Base-by-base conservation (phyloP, 2,113 vertebrate species). In the Ciconia maguari region DNA sequence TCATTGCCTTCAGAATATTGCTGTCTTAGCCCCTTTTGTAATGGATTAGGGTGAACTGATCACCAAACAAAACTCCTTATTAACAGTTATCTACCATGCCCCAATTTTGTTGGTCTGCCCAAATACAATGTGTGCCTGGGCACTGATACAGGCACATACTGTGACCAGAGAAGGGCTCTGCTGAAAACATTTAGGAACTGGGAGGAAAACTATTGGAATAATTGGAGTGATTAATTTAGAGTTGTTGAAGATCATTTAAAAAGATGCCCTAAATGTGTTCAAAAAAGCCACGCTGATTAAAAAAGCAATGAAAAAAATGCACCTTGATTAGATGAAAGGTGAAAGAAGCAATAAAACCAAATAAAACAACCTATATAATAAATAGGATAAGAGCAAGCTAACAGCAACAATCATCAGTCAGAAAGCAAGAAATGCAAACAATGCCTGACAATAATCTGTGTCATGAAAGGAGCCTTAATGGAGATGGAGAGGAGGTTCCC, bases 301-400 rank as follows among this genome's bases (percentile, higher is more conserved):
- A 83, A 41, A 55, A 52, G 32, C 78, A 42, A 62, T 2, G 4
- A 26, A n/a, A 48, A 71, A 94, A 80, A 51, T 16, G 69, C 51
- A 69, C 83, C 75, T 65, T 41, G 86, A 69, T 90, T 68, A 86
- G 88, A 80, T 90, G 87, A 61, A 64, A 94, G 88, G 83, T 27
- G 66, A 79, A 83, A 85, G 90, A 68, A 61, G 86, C 71, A 69
- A 86, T 94, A 96, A 94, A 97, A 34, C 4, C 58, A 65, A 80
- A 96, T 95, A 85, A 88, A 92, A 3, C 30, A 18, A 72, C 54
- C 68, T 24, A 26, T 83, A 77, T 75, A 85, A 92, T 87, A 93
- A 94, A 94, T 92, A 46, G 86, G 80, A 65, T 96, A 88, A 96
- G 64, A 94, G 94, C 86, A 86, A 71, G 80, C 83, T 85, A 91